Evolutionary conservation across 1,140 invertebrate genomes (phyloP).

Genomic region (Drosophila cardini): DNA sequence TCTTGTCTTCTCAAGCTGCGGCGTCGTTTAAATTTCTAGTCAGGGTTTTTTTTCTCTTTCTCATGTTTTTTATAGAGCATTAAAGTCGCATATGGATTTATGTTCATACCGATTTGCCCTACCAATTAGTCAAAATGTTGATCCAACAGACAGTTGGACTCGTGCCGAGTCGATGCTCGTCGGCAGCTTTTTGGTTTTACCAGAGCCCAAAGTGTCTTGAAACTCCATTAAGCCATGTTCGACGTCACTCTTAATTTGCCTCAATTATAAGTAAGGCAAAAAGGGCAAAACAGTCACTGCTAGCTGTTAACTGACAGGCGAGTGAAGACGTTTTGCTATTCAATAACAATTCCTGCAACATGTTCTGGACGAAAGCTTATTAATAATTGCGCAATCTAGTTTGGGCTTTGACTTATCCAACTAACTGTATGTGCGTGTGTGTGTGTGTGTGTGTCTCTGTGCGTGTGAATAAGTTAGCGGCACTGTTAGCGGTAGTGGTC

Average conservation of each 20-base stretch:
- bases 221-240: slow-evolving; percentile 80
- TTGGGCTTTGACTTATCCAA: slow-evolving; percentile 53
- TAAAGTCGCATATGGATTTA: not conserved
- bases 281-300: slow-evolving; percentile 8
- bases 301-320: slow-evolving; percentile 18
- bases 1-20: slow-evolving; percentile 59
- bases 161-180: slow-evolving; percentile 12
- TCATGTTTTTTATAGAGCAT: not conserved
- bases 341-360: slow-evolving; percentile 39
- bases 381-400: slow-evolving; percentile 70
- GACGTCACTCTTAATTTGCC: slow-evolving; percentile 78
- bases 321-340: not conserved
- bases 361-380: slow-evolving; percentile 48
- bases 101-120: too few relatives aligned
- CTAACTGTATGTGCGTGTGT: slow-evolving; percentile 26
- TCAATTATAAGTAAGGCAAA: slow-evolving; percentile 62
- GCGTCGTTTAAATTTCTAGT: slow-evolving; percentile 32
- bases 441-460: slow-evolving; percentile 32
- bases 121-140: not conserved
- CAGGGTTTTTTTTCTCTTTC: not conserved
- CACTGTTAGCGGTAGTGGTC: slow-evolving; percentile 14
- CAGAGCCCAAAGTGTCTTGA: slow-evolving; percentile 66
- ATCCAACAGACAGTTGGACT: slow-evolving; percentile 1
- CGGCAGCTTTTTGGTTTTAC: slow-evolving; percentile 43
- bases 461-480: slow-evolving; percentile 14